Conservation (phyloP, 2,113 vertebrate genomes). For the Numida meleagris region DNA sequence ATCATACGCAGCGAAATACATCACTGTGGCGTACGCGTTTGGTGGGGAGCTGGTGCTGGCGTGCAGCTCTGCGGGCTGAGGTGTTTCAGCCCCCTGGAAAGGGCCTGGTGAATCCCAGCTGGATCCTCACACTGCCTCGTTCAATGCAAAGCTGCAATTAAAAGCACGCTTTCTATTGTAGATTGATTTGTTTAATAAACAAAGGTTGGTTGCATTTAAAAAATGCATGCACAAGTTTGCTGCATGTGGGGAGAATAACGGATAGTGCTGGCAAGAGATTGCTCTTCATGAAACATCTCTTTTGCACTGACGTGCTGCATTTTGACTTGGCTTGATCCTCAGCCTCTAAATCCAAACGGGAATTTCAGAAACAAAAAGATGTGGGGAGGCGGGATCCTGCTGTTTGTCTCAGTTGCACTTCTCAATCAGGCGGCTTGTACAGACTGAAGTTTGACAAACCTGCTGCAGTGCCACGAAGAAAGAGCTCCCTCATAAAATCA, state of each 20-base stretch:
- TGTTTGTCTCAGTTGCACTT: slow-evolving; percentile 28
- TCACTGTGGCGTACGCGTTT: slow-evolving; percentile 9
- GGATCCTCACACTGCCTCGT: fast-evolving
- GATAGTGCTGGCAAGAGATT: slow-evolving; percentile 47
- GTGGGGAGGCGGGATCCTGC: slow-evolving; percentile 40
- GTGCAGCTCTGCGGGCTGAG: background rate
- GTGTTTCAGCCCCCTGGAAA: background rate
- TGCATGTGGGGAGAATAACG: slow-evolving; percentile 53
- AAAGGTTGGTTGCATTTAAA: slow-evolving; percentile 68
- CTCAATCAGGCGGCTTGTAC: slow-evolving; percentile 43
- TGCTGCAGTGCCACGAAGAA: background rate
- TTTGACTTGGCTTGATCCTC: slow-evolving; percentile 55
- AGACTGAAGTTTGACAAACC: slow-evolving; percentile 64
- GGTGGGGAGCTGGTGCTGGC: background rate
- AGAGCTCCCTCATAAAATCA: slow-evolving; percentile 60
- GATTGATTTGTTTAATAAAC: slow-evolving; percentile 72
- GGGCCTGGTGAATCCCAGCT: background rate
- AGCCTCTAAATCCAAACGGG: slow-evolving; percentile 29
- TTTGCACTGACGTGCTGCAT: background rate
- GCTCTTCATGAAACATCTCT: slow-evolving; percentile 52
- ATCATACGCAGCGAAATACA: slow-evolving; percentile 50
- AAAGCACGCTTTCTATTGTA: background rate
- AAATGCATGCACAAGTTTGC: slow-evolving; percentile 64
- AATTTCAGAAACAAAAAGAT: slow-evolving; percentile 46
- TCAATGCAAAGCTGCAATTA: slow-evolving; percentile 30